These are phyloP conservation scores for Brachyalestes nurse DNA, from an alignment of 2,797 vertebrate genomes.

Conservation along the genomic window DNA sequence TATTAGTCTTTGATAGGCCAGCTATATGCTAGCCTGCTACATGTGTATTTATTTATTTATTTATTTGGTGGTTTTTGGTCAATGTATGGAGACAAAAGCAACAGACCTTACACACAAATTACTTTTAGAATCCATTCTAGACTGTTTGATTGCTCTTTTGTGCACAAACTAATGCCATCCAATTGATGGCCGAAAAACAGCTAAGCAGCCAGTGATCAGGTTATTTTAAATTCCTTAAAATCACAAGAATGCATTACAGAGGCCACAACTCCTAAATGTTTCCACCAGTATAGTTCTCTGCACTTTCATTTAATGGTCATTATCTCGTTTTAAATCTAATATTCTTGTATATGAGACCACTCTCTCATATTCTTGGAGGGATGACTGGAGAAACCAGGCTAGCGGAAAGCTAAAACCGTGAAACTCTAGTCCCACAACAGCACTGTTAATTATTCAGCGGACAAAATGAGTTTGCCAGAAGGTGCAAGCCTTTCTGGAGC, in stretches of 20 bases:
- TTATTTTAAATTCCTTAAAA: too few species aligned
- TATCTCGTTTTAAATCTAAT: background rate
- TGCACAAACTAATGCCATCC: too few species aligned
- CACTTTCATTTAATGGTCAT: background rate
- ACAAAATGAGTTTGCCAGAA: constrained; percentile 55
- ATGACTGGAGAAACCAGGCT: constrained; percentile 23
- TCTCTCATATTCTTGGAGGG: background rate
- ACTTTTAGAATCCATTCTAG: too few species aligned
- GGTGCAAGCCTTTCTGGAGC: constrained; percentile 17
- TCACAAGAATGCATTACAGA: too few species aligned
- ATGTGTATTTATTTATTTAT: background rate
- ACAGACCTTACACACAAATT: too few species aligned
- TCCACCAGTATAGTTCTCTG: background rate
- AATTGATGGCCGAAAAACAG: too few species aligned
- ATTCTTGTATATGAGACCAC: background rate
- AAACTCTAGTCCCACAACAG: constrained; percentile 43
- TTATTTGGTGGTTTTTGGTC: too few species aligned
- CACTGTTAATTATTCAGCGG: constrained; percentile 48
- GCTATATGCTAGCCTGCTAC: background rate
- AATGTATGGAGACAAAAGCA: too few species aligned
- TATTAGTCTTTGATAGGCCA: background rate
- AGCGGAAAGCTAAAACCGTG: constrained; percentile 34
- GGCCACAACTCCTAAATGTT: background rate
- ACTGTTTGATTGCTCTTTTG: too few species aligned
- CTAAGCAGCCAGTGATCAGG: too few species aligned